A percentile compares a stretch with the other conserved stretches of the same genome.
Evolutionary conservation across 2,888 invertebrate species (phyloP).

Genomic region (Itoplectis maculator): DNA sequence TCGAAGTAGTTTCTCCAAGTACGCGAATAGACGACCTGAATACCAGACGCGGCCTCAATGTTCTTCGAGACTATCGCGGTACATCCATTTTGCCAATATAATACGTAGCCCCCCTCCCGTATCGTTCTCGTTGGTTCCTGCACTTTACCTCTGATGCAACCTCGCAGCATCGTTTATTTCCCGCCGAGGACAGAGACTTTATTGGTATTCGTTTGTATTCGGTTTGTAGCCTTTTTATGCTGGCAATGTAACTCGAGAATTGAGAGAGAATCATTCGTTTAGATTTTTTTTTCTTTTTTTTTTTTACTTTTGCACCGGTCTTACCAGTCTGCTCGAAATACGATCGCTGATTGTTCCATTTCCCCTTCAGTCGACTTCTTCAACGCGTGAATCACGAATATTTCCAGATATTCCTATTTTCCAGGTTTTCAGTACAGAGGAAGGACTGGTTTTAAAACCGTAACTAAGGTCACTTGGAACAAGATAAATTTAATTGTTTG

Average conservation of each 20-base stretch:
- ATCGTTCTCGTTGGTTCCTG: slow-evolving; percentile 19
- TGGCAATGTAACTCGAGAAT: background rate
- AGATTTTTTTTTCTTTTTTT: background rate
- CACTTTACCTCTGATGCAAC: slow-evolving; percentile 31
- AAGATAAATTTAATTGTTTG: background rate
- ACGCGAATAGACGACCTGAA: slow-evolving; percentile 46
- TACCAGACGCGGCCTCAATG: slow-evolving; percentile 42
- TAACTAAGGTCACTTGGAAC: background rate
- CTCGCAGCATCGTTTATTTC: slow-evolving; percentile 16
- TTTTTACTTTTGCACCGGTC: background rate
- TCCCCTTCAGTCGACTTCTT: too few relatives aligned
- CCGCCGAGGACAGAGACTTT: slow-evolving; percentile 31
- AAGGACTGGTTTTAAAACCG: too few relatives aligned
- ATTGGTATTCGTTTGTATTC: slow-evolving; percentile 42
- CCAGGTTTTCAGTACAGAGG: too few relatives aligned
- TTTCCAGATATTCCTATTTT: too few relatives aligned
- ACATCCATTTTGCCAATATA: slow-evolving; percentile 29
- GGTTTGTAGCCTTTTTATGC: slow-evolving; percentile 23
- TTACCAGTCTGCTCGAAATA: too few relatives aligned
- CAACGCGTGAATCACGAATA: too few relatives aligned
- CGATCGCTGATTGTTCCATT: too few relatives aligned
- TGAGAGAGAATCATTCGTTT: background rate
- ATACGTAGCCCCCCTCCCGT: slow-evolving; percentile 4
- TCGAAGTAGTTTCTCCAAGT: slow-evolving; percentile 36
- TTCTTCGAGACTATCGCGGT: slow-evolving; percentile 40